These are phyloP conservation scores for Microchirus variegatus DNA, from an alignment of 2,797 vertebrate species.

Conservation along the genomic window DNA sequence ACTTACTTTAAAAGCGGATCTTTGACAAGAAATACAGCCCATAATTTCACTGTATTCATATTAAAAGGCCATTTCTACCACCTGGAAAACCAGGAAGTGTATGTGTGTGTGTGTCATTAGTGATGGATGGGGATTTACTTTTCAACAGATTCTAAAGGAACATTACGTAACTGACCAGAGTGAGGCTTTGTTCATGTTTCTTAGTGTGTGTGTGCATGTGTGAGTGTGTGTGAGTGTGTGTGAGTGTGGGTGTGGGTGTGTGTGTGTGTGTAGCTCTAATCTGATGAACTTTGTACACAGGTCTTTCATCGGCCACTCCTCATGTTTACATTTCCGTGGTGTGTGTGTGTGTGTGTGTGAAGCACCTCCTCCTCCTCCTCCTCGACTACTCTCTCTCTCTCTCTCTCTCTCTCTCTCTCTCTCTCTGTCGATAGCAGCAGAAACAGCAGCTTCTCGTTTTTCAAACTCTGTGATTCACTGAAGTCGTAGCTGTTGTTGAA, in stretches of 20 bases:
- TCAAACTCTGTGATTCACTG: no score
- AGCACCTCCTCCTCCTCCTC: constrained; percentile 22
- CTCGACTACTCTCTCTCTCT: not conserved
- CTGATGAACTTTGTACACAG: constrained; percentile 18
- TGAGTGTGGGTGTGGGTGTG: constrained; percentile 2
- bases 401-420: not conserved
- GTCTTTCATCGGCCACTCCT: constrained; percentile 5
- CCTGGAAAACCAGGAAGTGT: no score
- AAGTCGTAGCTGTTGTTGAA: no score
- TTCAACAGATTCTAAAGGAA: no score
- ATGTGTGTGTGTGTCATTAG: no score
- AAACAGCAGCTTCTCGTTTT: not conserved
- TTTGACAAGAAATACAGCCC: no score
- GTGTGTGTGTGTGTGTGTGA: constrained; percentile 4
- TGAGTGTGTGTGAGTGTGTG: constrained; percentile 1
- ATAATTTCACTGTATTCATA: no score
- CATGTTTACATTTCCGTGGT: not conserved
- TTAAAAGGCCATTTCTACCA: no score
- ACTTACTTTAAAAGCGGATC: no score
- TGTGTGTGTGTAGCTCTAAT: constrained; percentile 6
- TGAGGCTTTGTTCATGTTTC: no score
- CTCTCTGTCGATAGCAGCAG: not conserved
- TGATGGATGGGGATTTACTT: no score
- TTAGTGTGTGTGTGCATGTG: not conserved
- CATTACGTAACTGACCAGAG: no score